Evolutionary conservation across 2,797 vertebrate species (phyloP).

Genomic region (Periparus ater): DNA sequence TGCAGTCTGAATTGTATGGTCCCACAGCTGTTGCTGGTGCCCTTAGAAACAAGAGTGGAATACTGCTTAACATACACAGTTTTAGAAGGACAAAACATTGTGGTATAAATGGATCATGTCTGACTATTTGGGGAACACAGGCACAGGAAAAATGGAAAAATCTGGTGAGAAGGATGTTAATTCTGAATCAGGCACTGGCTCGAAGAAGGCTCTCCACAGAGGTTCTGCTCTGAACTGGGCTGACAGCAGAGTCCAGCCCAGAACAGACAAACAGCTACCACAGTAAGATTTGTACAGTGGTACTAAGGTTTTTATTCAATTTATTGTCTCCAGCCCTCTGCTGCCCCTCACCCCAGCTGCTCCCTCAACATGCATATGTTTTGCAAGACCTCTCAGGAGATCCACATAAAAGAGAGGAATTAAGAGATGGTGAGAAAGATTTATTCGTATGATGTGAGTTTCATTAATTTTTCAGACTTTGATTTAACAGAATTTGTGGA

Average conservation of each 20-base stretch:
- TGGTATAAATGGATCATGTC: background rate
- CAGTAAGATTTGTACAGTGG: background rate
- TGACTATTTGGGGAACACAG: background rate
- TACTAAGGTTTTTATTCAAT: background rate
- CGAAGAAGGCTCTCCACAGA: background rate
- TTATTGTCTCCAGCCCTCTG: background rate
- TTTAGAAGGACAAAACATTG: background rate
- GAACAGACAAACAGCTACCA: background rate
- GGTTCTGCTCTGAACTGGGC: background rate
- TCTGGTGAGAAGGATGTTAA: background rate
- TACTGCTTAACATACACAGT: background rate
- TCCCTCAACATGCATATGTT: rapidly evolving
- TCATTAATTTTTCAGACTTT: background rate
- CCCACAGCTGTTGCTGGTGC: background rate
- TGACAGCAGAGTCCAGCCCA: background rate
- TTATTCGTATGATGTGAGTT: background rate
- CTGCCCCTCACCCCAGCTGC: rapidly evolving
- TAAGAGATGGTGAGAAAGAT: background rate
- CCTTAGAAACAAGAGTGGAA: background rate
- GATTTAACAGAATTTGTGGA: background rate
- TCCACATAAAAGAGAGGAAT: background rate
- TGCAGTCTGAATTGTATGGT: background rate
- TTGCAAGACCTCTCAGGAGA: background rate
- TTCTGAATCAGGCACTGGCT: background rate
- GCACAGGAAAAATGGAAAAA: background rate